Percentiles rank a stretch among this genome's conserved stretches.
These are phyloP conservation scores for Neoitamus cyanurus DNA, from an alignment of 2,888 invertebrate genomes.

Conservation along the genomic window DNA sequence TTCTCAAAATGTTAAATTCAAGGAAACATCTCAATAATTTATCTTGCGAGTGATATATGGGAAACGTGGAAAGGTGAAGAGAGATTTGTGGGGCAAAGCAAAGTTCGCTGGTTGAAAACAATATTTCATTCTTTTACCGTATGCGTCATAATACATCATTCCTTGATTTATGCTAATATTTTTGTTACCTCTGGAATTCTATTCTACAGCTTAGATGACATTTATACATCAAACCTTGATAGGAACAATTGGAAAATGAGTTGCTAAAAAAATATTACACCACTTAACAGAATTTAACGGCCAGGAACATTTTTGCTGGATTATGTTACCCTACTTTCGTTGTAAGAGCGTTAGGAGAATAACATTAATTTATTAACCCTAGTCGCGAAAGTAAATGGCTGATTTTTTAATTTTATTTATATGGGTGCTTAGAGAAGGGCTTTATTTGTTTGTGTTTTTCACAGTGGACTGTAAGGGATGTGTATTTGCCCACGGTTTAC, in stretches of 20 bases:
- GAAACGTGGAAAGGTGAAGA: neutral
- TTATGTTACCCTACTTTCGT: too few relatives aligned
- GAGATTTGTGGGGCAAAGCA: slow-evolving; percentile 1
- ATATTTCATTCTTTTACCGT: neutral
- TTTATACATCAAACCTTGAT: neutral
- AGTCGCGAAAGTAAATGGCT: too few relatives aligned
- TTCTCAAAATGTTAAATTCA: neutral
- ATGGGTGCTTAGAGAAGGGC: too few relatives aligned
- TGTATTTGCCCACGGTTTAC: too few relatives aligned
- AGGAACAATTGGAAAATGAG: neutral
- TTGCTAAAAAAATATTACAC: too few relatives aligned
- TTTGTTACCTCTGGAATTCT: neutral
- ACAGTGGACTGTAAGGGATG: too few relatives aligned
- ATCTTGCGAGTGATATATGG: neutral
- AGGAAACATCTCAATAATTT: slow-evolving; percentile 1
- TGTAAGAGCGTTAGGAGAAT: too few relatives aligned
- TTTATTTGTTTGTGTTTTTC: too few relatives aligned
- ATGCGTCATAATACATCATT: neutral
- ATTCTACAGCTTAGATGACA: neutral
- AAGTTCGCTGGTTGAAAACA: neutral
- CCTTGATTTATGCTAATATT: neutral
- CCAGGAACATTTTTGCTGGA: too few relatives aligned
- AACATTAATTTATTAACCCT: too few relatives aligned
- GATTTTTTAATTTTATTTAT: too few relatives aligned
- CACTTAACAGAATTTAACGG: too few relatives aligned